Evolutionary conservation across 2,113 vertebrate genomes (phyloP), one percentile per base, ranked within the genome.

Genomic region (Hucho hucho): DNA sequence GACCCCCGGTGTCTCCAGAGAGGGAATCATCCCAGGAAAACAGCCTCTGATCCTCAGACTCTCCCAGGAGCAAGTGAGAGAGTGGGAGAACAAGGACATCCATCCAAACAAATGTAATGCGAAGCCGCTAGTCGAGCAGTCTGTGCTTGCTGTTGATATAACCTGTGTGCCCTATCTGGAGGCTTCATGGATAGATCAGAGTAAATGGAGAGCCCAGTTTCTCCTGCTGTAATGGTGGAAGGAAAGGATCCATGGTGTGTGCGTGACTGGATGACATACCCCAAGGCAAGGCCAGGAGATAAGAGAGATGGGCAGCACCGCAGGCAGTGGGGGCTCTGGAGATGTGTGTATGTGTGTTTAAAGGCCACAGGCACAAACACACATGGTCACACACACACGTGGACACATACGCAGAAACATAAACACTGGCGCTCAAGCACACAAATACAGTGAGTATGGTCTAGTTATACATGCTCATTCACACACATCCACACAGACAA

Each of bases 131-230:
- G n/a, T 16, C 59, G 9, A 20, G 85, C 77, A 80, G 80, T 78
- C 78, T 89, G 86, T 90, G 87, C 90, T 92, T 88, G 87, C 89
- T 90, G 89, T 92, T 89, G 87, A 86, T 88, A 86, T 88, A 88
- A 85, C 85, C 89, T 87, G 53, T 43, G 53, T 14, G 53, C 1
- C 58, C 58, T 61, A 24, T 61, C 6, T 61, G 20, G n/a, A 61
- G 58, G 18, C 20, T 61, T 61, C 49, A 18, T 14, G 58, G 20
- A 22, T n/a, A 61, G 58, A 61, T n/a, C 58, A n/a, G 18, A 61
- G 58, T 5, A 2, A 53, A 53, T 16, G 49, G 49, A 53, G 13
- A 18, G 12, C 16, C 13, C 6, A 61, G 25, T 65, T 37, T 73
- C 68, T 29, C 73, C 56, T 67, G 58, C 69, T 65, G 25, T 65